Conservation (phyloP, 2,888 invertebrate genomes). For the Apamea crenata region DNA sequence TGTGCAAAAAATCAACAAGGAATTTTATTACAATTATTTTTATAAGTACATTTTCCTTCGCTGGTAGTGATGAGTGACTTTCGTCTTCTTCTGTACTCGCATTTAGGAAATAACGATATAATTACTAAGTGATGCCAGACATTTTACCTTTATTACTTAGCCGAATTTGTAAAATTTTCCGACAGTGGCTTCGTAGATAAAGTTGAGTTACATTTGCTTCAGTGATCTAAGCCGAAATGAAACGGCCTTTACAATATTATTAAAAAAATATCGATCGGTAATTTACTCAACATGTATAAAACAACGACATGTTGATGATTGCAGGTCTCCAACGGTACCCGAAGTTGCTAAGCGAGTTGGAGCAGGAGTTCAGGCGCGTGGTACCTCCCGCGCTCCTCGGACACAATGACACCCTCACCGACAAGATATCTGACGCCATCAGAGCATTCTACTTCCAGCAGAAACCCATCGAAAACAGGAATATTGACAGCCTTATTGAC, state of each 20-base stretch:
- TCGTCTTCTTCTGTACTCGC: not conserved
- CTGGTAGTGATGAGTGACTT: not conserved
- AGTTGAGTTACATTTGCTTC: too few species aligned
- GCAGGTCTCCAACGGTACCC: constrained; percentile 91
- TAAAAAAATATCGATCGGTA: not conserved
- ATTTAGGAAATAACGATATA: not conserved
- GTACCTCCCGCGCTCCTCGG: constrained; percentile 89
- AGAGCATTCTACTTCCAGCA: constrained; percentile 91
- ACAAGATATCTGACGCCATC: constrained; percentile 86
- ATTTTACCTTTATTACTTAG: not conserved
- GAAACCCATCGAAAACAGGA: constrained; percentile 88
- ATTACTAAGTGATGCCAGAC: not conserved
- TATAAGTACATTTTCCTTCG: not conserved
- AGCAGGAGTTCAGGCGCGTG: constrained; percentile 90
- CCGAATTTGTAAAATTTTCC: too few species aligned
- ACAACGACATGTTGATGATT: constrained; percentile 27
- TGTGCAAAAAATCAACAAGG: not conserved
- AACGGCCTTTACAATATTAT: not conserved
- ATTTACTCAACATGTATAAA: not conserved
- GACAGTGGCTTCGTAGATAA: not conserved
- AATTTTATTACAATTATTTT: not conserved
- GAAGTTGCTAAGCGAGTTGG: constrained; percentile 88
- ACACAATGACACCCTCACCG: constrained; percentile 75
- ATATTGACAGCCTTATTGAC: constrained; percentile 90
- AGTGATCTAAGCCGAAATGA: not conserved